Evolutionary conservation across 1,140 invertebrate species (phyloP), one percentile per base, ranked within the genome.

Genomic region (Drosophila obscura): DNA sequence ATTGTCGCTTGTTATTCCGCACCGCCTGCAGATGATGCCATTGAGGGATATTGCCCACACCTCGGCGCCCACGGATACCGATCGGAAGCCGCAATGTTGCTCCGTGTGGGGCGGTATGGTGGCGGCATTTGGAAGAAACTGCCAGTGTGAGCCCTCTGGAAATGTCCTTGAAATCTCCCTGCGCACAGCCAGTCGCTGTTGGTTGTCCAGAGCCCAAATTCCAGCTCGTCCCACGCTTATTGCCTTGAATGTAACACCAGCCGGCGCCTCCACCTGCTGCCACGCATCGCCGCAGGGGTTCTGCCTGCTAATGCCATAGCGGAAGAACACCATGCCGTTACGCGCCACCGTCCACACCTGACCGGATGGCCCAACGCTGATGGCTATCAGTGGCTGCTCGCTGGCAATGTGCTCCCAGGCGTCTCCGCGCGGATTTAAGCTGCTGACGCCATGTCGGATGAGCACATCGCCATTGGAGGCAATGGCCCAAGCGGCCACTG

Each of bases 331-430:
- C 69, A 96, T 96, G 39, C 97, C 97, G 93, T 97, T 97, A 75
- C 94, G 94, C 0, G 96, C 96, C 26, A 97, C 94, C 2, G 95
- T 96, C 97, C 97, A 98, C n/a, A 97, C 94, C 77, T 96, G 94
- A 24, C 93, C 92, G 24, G 93, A 92, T 7, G 94, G 94, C 28
- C 95, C 94, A 55, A 94, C 94, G 73, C 95, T 96, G 53, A 97
- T 96, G 60, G 94, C 94, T 19, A 94, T 93, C 31, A 97, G 92
- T 5, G 96, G 93, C 91, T 97, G 96, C 80, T 97, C 96, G 73
- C 95, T 95, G 39, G 95, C 94, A 35, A 96, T 93, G 75, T 97
- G 96, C 90, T 96, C 95, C 96, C 96, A 98, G 43, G 94, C 94
- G 24, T 93, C 92, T 16, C 96, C 96, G 77, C 93, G 92, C 11